Percentiles rank a stretch among this genome's conserved stretches.
Conservation (phyloP, 2,888 invertebrate genomes). For the Dolichopus griseipennis region DNA sequence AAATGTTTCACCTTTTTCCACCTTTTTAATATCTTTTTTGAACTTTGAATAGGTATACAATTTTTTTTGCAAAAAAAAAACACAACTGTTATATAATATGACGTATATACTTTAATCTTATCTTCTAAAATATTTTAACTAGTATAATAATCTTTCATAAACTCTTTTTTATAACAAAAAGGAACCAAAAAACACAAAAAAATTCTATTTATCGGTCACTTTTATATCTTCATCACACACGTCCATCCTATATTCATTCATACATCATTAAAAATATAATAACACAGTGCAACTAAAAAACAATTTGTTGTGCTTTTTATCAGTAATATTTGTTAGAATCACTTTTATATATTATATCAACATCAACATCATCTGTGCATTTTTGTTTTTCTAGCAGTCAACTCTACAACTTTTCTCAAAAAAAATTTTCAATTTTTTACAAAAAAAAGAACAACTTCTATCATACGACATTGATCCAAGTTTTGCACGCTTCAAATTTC, state of each 20-base stretch:
- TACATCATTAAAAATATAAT: conserved; percentile 3
- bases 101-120: not conserved
- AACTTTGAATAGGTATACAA: too few relatives aligned
- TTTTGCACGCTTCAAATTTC: not conserved
- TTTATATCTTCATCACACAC: not conserved
- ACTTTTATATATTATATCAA: too few relatives aligned
- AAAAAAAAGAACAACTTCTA: not conserved
- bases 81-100: too few relatives aligned
- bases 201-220: not conserved
- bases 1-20: too few relatives aligned
- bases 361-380: too few relatives aligned
- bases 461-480: not conserved
- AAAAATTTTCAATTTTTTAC: not conserved
- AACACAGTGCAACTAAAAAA: not conserved
- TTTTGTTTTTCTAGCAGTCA: not conserved
- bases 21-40: too few relatives aligned
- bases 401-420: not conserved
- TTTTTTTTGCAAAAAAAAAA: too few relatives aligned
- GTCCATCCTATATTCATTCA: not conserved
- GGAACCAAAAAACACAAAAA: too few relatives aligned
- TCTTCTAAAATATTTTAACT: not conserved
- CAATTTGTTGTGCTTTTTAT: not conserved
- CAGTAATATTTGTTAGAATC: not conserved
- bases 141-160: not conserved
- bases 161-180: not conserved